Conservation (phyloP, 2,888 invertebrate genomes). For the Antheraea assamensis region DNA sequence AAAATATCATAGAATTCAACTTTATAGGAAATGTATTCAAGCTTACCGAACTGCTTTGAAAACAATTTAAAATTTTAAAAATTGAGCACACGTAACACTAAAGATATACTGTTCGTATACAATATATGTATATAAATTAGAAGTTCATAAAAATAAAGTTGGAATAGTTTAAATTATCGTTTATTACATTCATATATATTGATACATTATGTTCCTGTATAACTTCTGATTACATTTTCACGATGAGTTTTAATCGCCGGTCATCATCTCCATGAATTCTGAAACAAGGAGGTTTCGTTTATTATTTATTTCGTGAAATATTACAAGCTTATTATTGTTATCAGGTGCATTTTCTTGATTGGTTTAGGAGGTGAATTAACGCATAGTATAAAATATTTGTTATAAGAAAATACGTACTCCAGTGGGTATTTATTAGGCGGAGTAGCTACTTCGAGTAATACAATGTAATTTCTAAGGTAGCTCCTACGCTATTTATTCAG, state of each 20-base stretch:
- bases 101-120: too few species aligned
- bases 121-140: not conserved
- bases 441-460: too few species aligned
- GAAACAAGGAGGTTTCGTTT: constrained; percentile 54
- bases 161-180: not conserved
- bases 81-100: too few species aligned
- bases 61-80: too few species aligned
- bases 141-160: not conserved
- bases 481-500: too few species aligned
- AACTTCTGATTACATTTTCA: constrained; percentile 10
- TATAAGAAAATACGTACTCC: too few species aligned
- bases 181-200: not conserved
- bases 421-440: too few species aligned
- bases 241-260: constrained; percentile 82
- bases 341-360: not conserved
- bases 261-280: constrained; percentile 93
- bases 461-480: too few species aligned
- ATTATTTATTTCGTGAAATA: not conserved
- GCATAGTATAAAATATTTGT: too few species aligned
- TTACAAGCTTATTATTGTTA: not conserved
- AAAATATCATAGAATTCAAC: too few species aligned
- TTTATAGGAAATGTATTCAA: too few species aligned
- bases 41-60: too few species aligned
- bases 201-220: constrained; percentile 1
- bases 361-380: not conserved